phyloP scores from a whole-genome alignment of 2,888 invertebrate species.

The Dynastes maya region DNA sequence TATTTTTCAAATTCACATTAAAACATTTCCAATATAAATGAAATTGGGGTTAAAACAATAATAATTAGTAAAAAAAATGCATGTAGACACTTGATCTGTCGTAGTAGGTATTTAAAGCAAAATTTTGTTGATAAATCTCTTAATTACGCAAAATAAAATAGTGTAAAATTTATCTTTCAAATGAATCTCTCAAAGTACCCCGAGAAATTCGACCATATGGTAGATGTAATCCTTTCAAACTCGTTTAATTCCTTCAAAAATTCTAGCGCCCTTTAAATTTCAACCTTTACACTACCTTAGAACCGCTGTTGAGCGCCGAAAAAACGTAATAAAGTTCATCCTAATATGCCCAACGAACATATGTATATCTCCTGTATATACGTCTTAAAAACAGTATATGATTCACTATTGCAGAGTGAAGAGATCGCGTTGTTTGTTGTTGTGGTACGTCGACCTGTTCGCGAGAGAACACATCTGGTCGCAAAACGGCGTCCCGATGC shows the following conservation, averaged over 20 bases:
- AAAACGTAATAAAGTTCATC: background rate
- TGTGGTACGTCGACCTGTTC: conserved; percentile 48
- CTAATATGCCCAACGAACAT: background rate
- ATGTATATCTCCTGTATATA: background rate
- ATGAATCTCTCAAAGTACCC: too few species aligned
- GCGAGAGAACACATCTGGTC: conserved; percentile 46
- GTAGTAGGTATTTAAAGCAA: too few species aligned
- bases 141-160: too few species aligned
- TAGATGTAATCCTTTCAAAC: background rate
- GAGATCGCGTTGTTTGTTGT: conserved; percentile 34
- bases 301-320: background rate
- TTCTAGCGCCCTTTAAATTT: background rate
- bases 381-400: conserved; percentile 30
- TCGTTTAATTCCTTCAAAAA: background rate
- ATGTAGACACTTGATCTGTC: too few species aligned
- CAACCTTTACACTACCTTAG: background rate
- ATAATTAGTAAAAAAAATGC: too few species aligned
- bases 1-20: background rate
- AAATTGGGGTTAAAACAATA: too few species aligned
- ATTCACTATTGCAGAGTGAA: conserved; percentile 41
- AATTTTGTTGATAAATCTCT: too few species aligned
- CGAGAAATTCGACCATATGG: background rate
- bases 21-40: too few species aligned
- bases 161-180: too few species aligned
- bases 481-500: conserved; percentile 45